Percentiles rank a stretch among this genome's conserved stretches.
These are phyloP conservation scores for Dioctria linearis DNA, from an alignment of 2,888 invertebrate genomes.

Conservation along the genomic window DNA sequence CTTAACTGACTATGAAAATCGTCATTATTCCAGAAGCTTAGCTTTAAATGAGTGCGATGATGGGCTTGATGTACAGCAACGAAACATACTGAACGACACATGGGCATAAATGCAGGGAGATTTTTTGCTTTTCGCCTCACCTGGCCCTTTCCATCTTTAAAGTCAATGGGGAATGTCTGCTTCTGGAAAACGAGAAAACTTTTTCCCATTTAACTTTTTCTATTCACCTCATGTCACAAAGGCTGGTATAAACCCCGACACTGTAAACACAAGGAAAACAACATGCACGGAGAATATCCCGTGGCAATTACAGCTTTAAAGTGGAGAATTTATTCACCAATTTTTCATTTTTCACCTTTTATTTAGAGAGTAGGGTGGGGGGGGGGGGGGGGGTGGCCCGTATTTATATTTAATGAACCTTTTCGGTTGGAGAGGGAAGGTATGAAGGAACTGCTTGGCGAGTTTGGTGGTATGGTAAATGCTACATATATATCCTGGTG, in stretches of 20 bases:
- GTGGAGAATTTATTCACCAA: constrained; percentile 29
- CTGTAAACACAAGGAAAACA: constrained; percentile 37
- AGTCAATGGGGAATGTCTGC: constrained; percentile 36
- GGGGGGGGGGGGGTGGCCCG: neutral
- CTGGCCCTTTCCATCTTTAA: neutral
- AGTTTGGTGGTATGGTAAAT: too few relatives aligned
- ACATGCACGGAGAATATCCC: constrained; percentile 30
- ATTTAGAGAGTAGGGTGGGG: too few relatives aligned
- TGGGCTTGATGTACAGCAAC: constrained; percentile 35
- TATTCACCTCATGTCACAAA: constrained; percentile 51
- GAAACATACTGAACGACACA: constrained; percentile 18
- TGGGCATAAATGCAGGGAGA: constrained; percentile 39
- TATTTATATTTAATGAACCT: constrained; percentile 42
- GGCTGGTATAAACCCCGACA: constrained; percentile 22
- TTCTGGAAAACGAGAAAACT: constrained; percentile 50
- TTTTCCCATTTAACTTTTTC: constrained; percentile 52
- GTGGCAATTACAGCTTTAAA: constrained; percentile 44
- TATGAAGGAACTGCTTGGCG: neutral
- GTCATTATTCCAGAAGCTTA: constrained; percentile 47
- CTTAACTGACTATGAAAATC: constrained; percentile 51
- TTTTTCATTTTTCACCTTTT: constrained; percentile 15
- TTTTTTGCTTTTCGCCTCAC: neutral
- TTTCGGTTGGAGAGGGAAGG: neutral
- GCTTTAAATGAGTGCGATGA: constrained; percentile 41
- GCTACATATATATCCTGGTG: too few relatives aligned